Evolutionary conservation across 2,888 invertebrate genomes (phyloP).

Genomic region (Drosophila emarginata): DNA sequence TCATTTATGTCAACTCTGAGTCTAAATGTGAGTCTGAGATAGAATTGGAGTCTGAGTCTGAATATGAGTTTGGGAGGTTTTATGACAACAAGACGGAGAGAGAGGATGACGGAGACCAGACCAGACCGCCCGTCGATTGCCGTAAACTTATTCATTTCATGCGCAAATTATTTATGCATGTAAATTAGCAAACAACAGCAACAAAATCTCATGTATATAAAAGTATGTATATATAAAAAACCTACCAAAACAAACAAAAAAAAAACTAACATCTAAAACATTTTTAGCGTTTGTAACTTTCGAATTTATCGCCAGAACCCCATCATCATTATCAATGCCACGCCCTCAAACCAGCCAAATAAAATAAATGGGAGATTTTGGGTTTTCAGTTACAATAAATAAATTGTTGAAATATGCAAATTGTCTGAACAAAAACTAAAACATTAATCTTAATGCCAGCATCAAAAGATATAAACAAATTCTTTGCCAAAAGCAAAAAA

Average conservation of each 20-base stretch:
- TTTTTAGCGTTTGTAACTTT: constrained; percentile 48
- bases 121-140: constrained; percentile 43
- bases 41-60: constrained; percentile 14
- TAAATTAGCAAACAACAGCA: constrained; percentile 42
- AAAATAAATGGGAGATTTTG: constrained; percentile 11
- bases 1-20: constrained; percentile 44
- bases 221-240: constrained; percentile 2
- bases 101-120: constrained; percentile 22
- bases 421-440: constrained; percentile 23
- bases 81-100: background rate
- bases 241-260: constrained; percentile 3
- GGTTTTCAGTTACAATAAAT: constrained; percentile 39
- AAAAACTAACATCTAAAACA: constrained; percentile 32
- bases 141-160: constrained; percentile 66
- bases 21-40: constrained; percentile 42
- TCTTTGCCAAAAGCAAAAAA: constrained; percentile 38
- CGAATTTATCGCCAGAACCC: constrained; percentile 46
- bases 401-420: constrained; percentile 54
- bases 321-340: constrained; percentile 53
- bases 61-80: background rate
- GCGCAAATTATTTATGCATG: constrained; percentile 58
- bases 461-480: constrained; percentile 33
- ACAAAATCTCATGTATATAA: background rate
- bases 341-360: constrained; percentile 45
- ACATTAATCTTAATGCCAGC: constrained; percentile 39